phyloP scores from a whole-genome alignment of 2,888 invertebrate genomes.

The Eupithecia subfuscata region DNA sequence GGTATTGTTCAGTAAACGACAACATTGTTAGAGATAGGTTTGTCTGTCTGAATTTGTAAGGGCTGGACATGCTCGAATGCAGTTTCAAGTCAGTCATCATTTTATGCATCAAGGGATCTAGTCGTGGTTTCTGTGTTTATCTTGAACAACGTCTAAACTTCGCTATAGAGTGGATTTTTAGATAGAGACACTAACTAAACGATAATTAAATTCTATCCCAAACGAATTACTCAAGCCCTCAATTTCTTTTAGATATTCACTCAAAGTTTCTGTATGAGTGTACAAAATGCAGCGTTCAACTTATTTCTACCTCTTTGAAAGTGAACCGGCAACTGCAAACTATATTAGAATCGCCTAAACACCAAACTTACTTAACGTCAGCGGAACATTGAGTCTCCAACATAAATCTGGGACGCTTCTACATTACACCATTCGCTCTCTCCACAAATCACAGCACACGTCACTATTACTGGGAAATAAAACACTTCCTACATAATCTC shows the following conservation, averaged over 20 bases:
- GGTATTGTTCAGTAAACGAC: no score
- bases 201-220: not conserved
- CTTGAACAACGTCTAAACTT: not conserved
- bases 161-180: not conserved
- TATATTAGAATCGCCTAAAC: not conserved
- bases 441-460: not conserved
- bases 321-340: not conserved
- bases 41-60: not conserved
- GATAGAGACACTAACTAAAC: not conserved
- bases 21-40: not conserved
- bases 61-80: no score
- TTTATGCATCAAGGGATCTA: not conserved
- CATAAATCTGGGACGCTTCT: not conserved
- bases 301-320: not conserved
- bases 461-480: not conserved
- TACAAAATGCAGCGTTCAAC: not conserved
- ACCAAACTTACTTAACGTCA: not conserved
- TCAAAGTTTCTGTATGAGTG: not conserved
- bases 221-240: no score
- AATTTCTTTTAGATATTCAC: not conserved
- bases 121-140: not conserved
- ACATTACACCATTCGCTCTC: not conserved
- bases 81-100: no score
- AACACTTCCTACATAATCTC: not conserved
- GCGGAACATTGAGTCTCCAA: not conserved